Evolutionary conservation across 2,888 invertebrate genomes (phyloP), one percentile per base, ranked within the genome.

Genomic region (Ennomos quercinarius): DNA sequence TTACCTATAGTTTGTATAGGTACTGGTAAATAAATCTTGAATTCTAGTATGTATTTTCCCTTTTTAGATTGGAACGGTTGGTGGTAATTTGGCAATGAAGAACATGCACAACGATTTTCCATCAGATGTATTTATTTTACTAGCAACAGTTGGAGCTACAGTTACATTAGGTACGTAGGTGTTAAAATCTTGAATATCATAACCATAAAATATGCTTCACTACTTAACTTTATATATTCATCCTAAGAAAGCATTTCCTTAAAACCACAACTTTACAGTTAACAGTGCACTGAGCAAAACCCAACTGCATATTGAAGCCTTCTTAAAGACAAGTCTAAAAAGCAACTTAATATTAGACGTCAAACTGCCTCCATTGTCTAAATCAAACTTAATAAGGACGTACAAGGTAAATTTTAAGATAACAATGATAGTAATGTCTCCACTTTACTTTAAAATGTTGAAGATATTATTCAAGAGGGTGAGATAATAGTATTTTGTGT

Each of bases 1-100:
- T 27, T 27, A 27, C n/a, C n/a, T n/a, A n/a, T n/a, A n/a, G n/a
- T n/a, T 27, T 27, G 27, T 6, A 27, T 4, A 1, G n/a, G n/a
- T 27, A 6, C 27, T 5, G 27, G 27, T 27, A 27, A 6, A 27
- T 27, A 27, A 27, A 3, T 27, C 6, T 27, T 27, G 27, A 3
- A 27, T 27, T 27, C 6, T 27, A 27, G 5, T 3, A 27, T 27
- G 8, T 35, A 10, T 8, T 36, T 51, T 63, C 1, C 2, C 27
- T 39, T 78, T 83, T 38, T 72, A 95, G 95, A 86, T 93, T 55
- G 96, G 95, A 38, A 94, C 95, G 5, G 83, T 96, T 57, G 96
- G 95, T 10, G 96, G 96, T 0, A 96, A 96, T 74, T 77, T 96
- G 57, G 94, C 94, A 83, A 92, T 95, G 57, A 96, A 96, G 77